Percentiles rank a stretch among this genome's conserved stretches.
phyloP scores from a whole-genome alignment of 2,113 vertebrate species.

The Himantopus leucocephalus region DNA sequence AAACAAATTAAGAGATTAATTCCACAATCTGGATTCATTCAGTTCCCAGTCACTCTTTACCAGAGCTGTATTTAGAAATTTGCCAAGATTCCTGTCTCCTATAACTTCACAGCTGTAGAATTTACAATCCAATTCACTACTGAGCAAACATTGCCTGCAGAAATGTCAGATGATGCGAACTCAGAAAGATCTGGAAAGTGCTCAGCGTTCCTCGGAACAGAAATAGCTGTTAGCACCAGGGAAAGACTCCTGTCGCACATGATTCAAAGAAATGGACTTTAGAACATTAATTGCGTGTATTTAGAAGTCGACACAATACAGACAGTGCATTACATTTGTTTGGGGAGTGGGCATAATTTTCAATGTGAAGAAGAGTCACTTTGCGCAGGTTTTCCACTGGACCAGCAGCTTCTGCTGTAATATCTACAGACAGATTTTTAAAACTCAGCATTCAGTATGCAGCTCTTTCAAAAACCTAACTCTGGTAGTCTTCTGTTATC shows the following conservation, averaged over 20 bases:
- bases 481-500: neutral
- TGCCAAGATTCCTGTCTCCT: neutral
- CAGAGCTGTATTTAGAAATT: constrained; percentile 1
- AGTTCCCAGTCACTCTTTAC: neutral
- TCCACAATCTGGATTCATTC: neutral
- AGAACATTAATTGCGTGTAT: neutral
- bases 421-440: neutral
- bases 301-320: neutral
- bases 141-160: neutral
- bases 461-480: neutral
- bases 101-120: neutral
- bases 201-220: neutral
- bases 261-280: neutral
- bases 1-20: neutral
- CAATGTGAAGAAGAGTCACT: neutral
- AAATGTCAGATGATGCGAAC: constrained; percentile 16
- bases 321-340: neutral
- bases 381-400: neutral
- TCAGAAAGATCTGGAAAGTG: constrained; percentile 5
- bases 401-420: neutral
- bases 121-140: neutral
- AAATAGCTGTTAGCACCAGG: neutral
- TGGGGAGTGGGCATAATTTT: neutral
- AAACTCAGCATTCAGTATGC: neutral
- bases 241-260: neutral